Percentiles rank a stretch among this genome's conserved stretches.
Conservation (phyloP, 2,888 invertebrate genomes). For the Caenorhabditis japonica region DNA sequence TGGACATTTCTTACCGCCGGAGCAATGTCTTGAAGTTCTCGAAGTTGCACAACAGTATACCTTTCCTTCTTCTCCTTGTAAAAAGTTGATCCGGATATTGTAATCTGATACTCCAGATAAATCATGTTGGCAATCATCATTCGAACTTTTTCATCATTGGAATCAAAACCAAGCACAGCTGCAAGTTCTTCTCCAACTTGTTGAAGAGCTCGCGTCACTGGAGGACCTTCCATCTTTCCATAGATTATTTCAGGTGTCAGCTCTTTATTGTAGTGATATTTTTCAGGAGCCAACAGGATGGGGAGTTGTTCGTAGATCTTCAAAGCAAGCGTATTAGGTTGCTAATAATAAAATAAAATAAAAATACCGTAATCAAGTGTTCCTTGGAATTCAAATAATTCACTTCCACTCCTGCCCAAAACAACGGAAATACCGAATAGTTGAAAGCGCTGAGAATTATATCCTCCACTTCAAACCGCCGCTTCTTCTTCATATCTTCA, state of each 20-base stretch:
- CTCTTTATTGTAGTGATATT: slow-evolving; percentile 45
- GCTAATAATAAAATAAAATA: background rate
- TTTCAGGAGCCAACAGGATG: slow-evolving; percentile 40
- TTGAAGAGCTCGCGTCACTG: slow-evolving; percentile 40
- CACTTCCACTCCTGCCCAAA: slow-evolving; percentile 62
- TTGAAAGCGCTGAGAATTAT: slow-evolving; percentile 56
- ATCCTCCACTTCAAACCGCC: slow-evolving; percentile 53
- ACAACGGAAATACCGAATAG: slow-evolving; percentile 58
- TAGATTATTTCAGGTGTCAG: slow-evolving; percentile 52
- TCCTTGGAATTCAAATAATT: slow-evolving; percentile 53
- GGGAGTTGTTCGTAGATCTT: slow-evolving; percentile 63
- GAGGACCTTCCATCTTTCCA: slow-evolving; percentile 39
- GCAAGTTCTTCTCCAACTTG: slow-evolving; percentile 55
- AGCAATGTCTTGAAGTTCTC: slow-evolving; percentile 52
- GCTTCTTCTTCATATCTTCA: slow-evolving; percentile 25
- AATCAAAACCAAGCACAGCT: slow-evolving; percentile 45
- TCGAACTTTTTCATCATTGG: slow-evolving; percentile 32
- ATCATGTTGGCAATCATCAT: slow-evolving; percentile 61
- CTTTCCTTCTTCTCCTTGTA: slow-evolving; percentile 54
- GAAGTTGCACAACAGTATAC: slow-evolving; percentile 49
- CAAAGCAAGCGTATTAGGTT: background rate
- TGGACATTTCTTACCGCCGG: slow-evolving; percentile 56
- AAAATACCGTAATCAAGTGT: slow-evolving; percentile 57
- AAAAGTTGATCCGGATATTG: slow-evolving; percentile 52
- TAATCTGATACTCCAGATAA: slow-evolving; percentile 58